phyloP scores from a whole-genome alignment of 2,113 vertebrate genomes.

The Glaucidium brasilianum region DNA sequence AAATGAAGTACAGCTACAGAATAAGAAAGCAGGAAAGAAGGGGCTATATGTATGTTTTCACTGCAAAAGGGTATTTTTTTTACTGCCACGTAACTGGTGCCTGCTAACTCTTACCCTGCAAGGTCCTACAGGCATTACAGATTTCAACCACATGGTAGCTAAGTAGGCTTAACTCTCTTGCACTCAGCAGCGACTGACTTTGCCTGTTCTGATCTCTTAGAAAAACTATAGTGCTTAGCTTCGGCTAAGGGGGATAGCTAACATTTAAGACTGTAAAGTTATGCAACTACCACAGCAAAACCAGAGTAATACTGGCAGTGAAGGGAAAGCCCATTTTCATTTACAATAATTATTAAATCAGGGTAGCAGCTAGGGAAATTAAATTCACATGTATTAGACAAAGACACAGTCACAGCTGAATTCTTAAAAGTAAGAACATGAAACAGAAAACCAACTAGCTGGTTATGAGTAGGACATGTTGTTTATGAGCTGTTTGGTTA shows the following conservation, averaged over 20 bases:
- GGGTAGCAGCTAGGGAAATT: not conserved
- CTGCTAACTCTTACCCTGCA: not conserved
- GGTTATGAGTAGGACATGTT: not conserved
- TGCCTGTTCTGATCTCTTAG: not conserved
- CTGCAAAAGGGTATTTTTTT: not conserved
- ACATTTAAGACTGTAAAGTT: not conserved
- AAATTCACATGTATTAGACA: not conserved
- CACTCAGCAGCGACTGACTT: not conserved
- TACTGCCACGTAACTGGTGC: not conserved
- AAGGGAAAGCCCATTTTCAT: not conserved
- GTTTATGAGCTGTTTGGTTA: constrained; percentile 35
- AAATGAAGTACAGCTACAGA: not conserved
- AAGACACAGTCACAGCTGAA: not conserved
- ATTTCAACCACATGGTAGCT: not conserved
- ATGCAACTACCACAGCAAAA: not conserved
- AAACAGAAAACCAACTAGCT: not conserved
- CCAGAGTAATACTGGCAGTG: not conserved
- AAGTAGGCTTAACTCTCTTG: not conserved
- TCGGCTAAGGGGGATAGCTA: not conserved
- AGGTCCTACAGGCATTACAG: not conserved
- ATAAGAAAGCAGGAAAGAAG: not conserved
- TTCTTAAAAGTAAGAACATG: not conserved
- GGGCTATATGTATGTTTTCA: not conserved
- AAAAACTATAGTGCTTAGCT: not conserved
- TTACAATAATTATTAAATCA: not conserved